Conservation (phyloP, 2,113 vertebrate genomes). For the Salvelinus namaycush region DNA sequence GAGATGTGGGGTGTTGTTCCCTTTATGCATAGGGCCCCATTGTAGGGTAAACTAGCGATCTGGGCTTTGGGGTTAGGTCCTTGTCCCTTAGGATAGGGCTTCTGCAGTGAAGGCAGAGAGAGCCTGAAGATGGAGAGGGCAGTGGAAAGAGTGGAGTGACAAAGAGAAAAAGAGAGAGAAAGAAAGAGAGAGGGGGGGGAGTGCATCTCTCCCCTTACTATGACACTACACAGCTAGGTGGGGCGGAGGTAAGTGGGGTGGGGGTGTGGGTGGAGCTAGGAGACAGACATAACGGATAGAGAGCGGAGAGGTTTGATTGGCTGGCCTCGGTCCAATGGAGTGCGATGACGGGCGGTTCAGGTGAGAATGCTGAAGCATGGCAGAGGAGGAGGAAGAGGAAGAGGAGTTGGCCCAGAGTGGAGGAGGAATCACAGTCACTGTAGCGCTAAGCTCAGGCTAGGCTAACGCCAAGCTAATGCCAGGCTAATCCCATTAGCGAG, state of each 20-base stretch:
- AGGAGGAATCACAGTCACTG: slow-evolving; percentile 24
- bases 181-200: slow-evolving; percentile 34
- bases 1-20: slow-evolving; percentile 29
- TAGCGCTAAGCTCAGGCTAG: slow-evolving; percentile 14
- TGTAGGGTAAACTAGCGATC: slow-evolving; percentile 55
- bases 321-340: slow-evolving; percentile 37
- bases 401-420: slow-evolving; percentile 32
- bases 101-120: slow-evolving; percentile 58
- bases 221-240: neutral
- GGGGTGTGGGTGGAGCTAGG: slow-evolving; percentile 34
- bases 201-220: neutral
- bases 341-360: slow-evolving; percentile 35
- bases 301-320: slow-evolving; percentile 35
- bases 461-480: neutral
- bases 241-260: neutral
- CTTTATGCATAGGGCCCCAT: slow-evolving; percentile 43
- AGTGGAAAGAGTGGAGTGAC: slow-evolving; percentile 25
- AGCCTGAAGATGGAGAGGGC: neutral
- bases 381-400: slow-evolving; percentile 25
- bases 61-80: slow-evolving; percentile 50
- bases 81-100: slow-evolving; percentile 55
- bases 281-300: slow-evolving; percentile 27
- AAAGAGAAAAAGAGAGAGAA: slow-evolving; percentile 25
- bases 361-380: slow-evolving; percentile 59
- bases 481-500: slow-evolving; percentile 20